Conservation (phyloP, 2,888 invertebrate genomes). For the Argyresthia goedartella region DNA sequence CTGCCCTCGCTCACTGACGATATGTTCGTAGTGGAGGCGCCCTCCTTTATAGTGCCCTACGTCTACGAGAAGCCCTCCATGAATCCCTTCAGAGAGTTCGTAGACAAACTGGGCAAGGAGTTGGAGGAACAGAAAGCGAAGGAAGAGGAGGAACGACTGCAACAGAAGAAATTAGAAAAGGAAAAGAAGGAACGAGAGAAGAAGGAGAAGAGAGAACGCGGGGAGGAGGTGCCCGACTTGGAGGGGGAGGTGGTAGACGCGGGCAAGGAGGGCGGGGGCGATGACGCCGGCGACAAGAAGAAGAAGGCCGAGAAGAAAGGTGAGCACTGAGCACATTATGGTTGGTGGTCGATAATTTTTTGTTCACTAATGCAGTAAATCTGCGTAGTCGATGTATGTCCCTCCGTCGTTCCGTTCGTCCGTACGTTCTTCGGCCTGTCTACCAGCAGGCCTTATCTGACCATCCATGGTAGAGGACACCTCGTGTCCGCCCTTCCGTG, state of each 20-base stretch:
- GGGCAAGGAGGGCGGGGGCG: constrained; percentile 12
- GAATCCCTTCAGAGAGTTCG: constrained; percentile 81
- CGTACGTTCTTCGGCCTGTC: too few species aligned
- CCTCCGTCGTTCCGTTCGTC: too few species aligned
- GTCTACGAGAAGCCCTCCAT: constrained; percentile 92
- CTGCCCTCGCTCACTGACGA: constrained; percentile 90
- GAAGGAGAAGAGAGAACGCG: constrained; percentile 29
- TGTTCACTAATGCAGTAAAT: too few species aligned
- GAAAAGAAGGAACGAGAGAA: constrained; percentile 33
- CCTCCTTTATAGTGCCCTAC: constrained; percentile 93
- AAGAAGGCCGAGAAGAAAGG: constrained; percentile 23
- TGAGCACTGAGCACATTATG: too few species aligned
- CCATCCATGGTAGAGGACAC: too few species aligned
- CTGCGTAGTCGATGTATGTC: too few species aligned
- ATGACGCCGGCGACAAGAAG: constrained; percentile 17
- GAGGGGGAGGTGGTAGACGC: constrained; percentile 15
- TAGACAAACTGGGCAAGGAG: constrained; percentile 73
- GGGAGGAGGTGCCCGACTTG: constrained; percentile 33
- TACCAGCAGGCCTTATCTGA: too few species aligned
- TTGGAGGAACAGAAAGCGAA: constrained; percentile 73
- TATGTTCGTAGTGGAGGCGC: constrained; percentile 93
- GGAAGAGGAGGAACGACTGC: constrained; percentile 52
- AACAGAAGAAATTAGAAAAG: constrained; percentile 37
- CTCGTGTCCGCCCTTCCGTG: too few species aligned
- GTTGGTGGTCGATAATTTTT: too few species aligned